Base-by-base conservation (phyloP, 2,888 invertebrate genomes). In the Drosophila subsilvestris region DNA sequence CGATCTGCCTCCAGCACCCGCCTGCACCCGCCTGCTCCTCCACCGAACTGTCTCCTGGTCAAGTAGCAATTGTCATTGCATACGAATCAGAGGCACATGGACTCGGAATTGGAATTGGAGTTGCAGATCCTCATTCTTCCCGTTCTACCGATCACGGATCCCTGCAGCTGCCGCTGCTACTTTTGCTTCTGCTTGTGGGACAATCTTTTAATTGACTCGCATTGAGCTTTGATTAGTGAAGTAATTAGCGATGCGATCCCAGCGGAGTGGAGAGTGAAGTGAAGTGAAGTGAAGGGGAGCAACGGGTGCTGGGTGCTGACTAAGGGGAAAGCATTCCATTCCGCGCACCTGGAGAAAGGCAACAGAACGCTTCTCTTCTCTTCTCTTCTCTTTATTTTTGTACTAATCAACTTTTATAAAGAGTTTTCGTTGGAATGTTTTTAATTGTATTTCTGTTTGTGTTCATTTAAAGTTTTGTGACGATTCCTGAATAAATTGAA, bases 51-150 rank as follows among this genome's bases (percentile, higher is more conserved):
- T 7, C 53, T n/a, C 12, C 53, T 6, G 14, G 14, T n/a, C 58
- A 56, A 63, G 56, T 58, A 69, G 60, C 77, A 75, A 83, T 81
- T 78, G 80, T 79, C 82, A 75, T 74, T 77, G 74, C 65, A n/a
- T 27, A 53, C 22, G 66, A 22, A 25, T 55, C 27, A 17, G 9
- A 17, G 9, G 8, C 45, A 22, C 20, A n/a, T 47, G 45, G 27
- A 22, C 51, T 6, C 6, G 25, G 6, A 25, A 6, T 6, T 22
- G 45, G 20, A 6, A 6, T 1, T 25, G 25, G 6, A 6, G 25
- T 0, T 25, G 25, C 5, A 27, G 59, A 69, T 55, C 68, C 65
- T 65, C 65, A 63, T 43, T 47, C 25, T 25, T 25, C 5, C 53
- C 43, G 42, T 48, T 45, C 42, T 22, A 17, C 63, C 27, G 53